Evolutionary conservation across 2,888 invertebrate species (phyloP).

Genomic region (Pterostichus niger): DNA sequence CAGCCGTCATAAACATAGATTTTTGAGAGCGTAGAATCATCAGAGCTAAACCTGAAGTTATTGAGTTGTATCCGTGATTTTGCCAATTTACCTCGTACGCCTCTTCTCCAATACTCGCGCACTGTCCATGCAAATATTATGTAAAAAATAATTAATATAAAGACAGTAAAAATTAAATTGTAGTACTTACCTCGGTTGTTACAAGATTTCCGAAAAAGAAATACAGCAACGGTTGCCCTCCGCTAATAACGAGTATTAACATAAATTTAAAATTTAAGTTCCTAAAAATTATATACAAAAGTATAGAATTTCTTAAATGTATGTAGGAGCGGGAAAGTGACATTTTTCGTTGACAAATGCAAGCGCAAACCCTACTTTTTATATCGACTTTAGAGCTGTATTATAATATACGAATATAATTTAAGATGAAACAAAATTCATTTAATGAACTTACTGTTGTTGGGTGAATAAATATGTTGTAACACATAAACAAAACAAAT

Average conservation of each 20-base stretch:
- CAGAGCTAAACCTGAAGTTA: neutral
- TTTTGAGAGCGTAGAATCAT: neutral
- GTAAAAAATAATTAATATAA: no score
- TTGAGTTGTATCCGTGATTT: neutral
- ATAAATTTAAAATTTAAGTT: constrained; percentile 2
- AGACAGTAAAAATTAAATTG: neutral
- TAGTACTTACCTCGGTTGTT: neutral
- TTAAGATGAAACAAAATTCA: neutral
- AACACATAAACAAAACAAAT: neutral
- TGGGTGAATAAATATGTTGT: constrained; percentile 3
- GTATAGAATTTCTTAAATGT: no score
- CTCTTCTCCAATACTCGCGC: constrained; percentile 2
- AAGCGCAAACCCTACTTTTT: no score
- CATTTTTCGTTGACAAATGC: no score
- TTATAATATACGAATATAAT: neutral
- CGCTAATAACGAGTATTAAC: neutral
- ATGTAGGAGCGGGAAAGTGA: no score
- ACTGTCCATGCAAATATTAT: neutral
- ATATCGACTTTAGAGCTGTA: no score
- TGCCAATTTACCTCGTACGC: neutral
- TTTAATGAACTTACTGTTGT: neutral
- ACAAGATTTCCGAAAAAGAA: neutral
- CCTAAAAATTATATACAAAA: neutral
- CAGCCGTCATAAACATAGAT: neutral
- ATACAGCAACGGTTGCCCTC: neutral